Conservation (phyloP, 2,113 vertebrate species). For the Leucopsar rothschildi region DNA sequence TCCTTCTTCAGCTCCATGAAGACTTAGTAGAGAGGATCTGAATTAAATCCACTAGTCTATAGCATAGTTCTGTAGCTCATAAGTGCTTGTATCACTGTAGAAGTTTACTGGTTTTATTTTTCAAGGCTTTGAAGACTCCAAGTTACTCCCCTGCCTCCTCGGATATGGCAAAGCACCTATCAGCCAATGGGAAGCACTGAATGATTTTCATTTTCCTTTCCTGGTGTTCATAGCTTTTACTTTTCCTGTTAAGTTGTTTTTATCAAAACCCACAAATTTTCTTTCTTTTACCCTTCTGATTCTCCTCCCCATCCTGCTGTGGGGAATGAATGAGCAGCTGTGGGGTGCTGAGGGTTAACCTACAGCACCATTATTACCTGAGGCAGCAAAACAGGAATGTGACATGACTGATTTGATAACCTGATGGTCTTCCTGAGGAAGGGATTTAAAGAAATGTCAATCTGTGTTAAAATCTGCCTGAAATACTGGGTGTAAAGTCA, state of each 20-base stretch:
- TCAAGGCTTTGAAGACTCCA: background rate
- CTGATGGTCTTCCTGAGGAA: background rate
- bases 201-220: background rate
- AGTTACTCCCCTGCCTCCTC: background rate
- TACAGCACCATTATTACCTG: background rate
- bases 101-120: background rate
- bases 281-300: background rate
- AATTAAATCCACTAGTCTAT: background rate
- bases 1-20: background rate
- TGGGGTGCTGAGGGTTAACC: background rate
- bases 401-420: background rate
- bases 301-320: background rate
- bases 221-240: background rate
- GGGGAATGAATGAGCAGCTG: background rate
- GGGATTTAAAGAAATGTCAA: background rate
- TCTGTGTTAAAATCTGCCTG: background rate
- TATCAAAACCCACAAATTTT: background rate
- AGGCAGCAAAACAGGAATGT: background rate
- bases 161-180: background rate
- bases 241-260: background rate
- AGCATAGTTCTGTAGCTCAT: background rate
- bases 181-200: background rate
- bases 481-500: background rate
- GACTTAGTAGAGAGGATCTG: background rate
- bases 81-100: background rate